phyloP scores from a whole-genome alignment of 2,113 vertebrate genomes.

The Diadophis punctatus region DNA sequence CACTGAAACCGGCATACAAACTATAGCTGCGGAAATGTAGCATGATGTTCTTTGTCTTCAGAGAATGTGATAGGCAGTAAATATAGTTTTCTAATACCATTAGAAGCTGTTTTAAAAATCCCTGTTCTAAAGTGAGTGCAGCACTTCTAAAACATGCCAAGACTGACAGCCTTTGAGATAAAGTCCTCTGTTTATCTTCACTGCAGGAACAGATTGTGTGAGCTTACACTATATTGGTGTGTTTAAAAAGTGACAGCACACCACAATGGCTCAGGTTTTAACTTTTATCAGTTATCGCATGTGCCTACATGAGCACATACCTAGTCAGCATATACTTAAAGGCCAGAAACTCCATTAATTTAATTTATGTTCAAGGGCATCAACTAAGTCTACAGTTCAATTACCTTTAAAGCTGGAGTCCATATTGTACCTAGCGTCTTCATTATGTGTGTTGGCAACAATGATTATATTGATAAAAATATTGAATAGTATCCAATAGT shows the following conservation, averaged over 20 bases:
- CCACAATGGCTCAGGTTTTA: background rate
- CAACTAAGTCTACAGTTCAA: background rate
- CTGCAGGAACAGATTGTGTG: background rate
- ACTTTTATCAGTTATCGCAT: background rate
- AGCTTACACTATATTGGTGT: slow-evolving; percentile 21
- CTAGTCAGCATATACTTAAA: background rate
- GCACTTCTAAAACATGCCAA: slow-evolving; percentile 11
- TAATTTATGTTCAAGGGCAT: background rate
- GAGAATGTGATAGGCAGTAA: slow-evolving; percentile 37
- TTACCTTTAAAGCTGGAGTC: background rate
- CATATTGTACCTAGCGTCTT: background rate
- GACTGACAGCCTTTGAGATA: slow-evolving; percentile 24
- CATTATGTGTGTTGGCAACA: background rate
- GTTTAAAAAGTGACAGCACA: background rate
- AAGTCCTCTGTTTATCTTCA: slow-evolving; percentile 35
- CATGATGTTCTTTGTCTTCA: slow-evolving; percentile 47
- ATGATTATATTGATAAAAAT: background rate
- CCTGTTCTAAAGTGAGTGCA: slow-evolving; percentile 21
- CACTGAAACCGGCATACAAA: slow-evolving; percentile 62
- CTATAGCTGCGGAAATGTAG: slow-evolving; percentile 50
- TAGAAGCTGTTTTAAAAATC: slow-evolving; percentile 14
- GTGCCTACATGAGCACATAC: too few species aligned
- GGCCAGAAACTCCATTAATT: background rate
- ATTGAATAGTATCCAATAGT: background rate
- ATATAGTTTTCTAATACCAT: slow-evolving; percentile 7